A percentile compares a stretch with the other conserved stretches of the same genome.
Conservation (phyloP, 2,113 vertebrate species). For the Ancistrus triradiatus region DNA sequence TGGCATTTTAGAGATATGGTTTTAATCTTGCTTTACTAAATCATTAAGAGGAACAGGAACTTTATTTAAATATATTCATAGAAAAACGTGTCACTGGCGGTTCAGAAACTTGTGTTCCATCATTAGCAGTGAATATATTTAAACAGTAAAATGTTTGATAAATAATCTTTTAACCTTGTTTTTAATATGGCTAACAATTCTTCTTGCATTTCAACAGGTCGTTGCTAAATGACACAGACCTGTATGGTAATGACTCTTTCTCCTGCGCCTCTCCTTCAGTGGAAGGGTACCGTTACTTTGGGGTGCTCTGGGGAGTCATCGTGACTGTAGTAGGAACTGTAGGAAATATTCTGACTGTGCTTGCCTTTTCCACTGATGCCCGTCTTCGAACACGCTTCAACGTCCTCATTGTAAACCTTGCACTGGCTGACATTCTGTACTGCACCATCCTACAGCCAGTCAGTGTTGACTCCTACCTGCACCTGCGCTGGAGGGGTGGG, state of each 20-base stretch:
- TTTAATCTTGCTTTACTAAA: too few relatives aligned
- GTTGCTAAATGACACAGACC: slow-evolving; percentile 54
- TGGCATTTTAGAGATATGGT: too few relatives aligned
- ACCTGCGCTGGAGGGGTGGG: slow-evolving; percentile 75
- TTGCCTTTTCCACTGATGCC: slow-evolving; percentile 69
- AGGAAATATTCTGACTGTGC: slow-evolving; percentile 79
- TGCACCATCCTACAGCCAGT: slow-evolving; percentile 80
- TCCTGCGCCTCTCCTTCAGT: slow-evolving; percentile 77
- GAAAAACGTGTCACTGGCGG: too few relatives aligned
- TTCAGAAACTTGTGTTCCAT: too few relatives aligned
- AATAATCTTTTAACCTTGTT: too few relatives aligned
- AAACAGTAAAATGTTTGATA: too few relatives aligned
- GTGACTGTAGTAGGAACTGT: slow-evolving; percentile 72
- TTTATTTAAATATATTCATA: too few relatives aligned
- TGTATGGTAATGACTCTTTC: slow-evolving; percentile 57
- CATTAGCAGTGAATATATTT: too few relatives aligned
- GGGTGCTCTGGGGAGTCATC: slow-evolving; percentile 72
- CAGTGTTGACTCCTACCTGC: slow-evolving; percentile 78
- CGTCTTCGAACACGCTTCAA: slow-evolving; percentile 80
- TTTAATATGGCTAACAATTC: too few relatives aligned
- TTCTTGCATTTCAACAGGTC: slow-evolving; percentile 48
- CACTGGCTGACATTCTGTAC: slow-evolving; percentile 78
- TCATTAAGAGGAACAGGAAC: too few relatives aligned
- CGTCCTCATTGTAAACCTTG: slow-evolving; percentile 80
- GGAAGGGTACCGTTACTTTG: slow-evolving; percentile 73